Conservation (phyloP, 2,888 invertebrate species). For the Cephus runcator region DNA sequence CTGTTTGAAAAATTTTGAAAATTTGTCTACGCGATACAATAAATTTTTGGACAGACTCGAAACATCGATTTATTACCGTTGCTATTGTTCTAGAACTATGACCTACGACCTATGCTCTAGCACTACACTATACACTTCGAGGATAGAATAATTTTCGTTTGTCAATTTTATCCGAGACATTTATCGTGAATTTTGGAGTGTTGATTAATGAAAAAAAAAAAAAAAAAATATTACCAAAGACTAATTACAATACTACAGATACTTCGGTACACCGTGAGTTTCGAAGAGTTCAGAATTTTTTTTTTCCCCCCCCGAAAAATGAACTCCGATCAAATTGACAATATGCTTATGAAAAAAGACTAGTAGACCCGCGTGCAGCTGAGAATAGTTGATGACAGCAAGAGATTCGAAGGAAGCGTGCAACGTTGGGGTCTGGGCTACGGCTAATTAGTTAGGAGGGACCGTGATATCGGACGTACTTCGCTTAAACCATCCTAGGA, state of each 20-base stretch:
- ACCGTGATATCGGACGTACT: slow-evolving; percentile 68
- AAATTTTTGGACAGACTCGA: slow-evolving; percentile 21
- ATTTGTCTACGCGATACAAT: not conserved
- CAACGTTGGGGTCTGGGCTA: slow-evolving; percentile 62
- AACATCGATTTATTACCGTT: slow-evolving; percentile 26
- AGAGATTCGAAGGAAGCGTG: slow-evolving; percentile 54
- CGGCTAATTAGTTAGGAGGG: slow-evolving; percentile 67
- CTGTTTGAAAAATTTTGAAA: not conserved
- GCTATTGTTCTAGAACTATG: slow-evolving; percentile 14
- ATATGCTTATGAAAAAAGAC: slow-evolving; percentile 44
- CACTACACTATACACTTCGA: slow-evolving; percentile 26
- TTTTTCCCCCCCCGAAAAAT: not conserved
- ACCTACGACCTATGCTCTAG: slow-evolving; percentile 32
- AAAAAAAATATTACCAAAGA: too few relatives aligned
- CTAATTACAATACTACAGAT: too few relatives aligned
- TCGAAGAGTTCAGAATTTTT: not conserved
- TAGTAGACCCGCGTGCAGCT: slow-evolving; percentile 63
- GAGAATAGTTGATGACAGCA: slow-evolving; percentile 37
- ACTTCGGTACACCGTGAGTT: too few relatives aligned
- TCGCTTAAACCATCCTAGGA: slow-evolving; percentile 60
- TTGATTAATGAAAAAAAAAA: too few relatives aligned
- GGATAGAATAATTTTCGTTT: slow-evolving; percentile 24
- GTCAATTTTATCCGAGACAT: not conserved
- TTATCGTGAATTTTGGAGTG: not conserved
- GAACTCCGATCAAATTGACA: too few relatives aligned